Conservation (phyloP, 2,888 invertebrate genomes). For the Byasa hedistus region DNA sequence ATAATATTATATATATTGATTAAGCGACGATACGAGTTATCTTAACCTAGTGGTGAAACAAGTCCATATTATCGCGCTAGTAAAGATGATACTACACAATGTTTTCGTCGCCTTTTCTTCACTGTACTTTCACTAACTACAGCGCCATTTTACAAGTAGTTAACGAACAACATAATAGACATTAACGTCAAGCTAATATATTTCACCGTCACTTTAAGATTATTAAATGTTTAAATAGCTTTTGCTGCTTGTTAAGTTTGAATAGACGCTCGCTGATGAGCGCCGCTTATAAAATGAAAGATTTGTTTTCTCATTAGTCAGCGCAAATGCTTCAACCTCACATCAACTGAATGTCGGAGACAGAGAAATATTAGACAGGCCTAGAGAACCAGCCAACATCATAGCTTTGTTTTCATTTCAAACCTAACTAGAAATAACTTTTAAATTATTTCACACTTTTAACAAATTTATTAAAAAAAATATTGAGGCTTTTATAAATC, state of each 20-base stretch:
- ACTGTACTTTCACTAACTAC: not conserved
- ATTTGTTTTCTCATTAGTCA: slow-evolving; percentile 30
- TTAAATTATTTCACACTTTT: too few species aligned
- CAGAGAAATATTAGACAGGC: slow-evolving; percentile 30
- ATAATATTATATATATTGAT: too few species aligned
- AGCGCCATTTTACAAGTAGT: not conserved
- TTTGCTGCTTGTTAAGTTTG: slow-evolving; percentile 18
- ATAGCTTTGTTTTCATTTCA: slow-evolving; percentile 17
- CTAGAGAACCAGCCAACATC: slow-evolving; percentile 11
- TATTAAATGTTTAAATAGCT: slow-evolving; percentile 17
- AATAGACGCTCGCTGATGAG: slow-evolving; percentile 26
- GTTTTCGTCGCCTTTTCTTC: too few species aligned
- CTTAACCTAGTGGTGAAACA: too few species aligned
- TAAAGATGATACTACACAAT: too few species aligned
- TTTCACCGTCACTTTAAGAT: slow-evolving; percentile 17
- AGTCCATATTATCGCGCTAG: too few species aligned
- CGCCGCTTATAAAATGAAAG: slow-evolving; percentile 28
- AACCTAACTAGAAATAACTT: not conserved
- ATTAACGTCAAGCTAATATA: slow-evolving; percentile 2
- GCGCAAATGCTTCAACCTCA: slow-evolving; percentile 29
- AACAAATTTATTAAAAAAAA: too few species aligned
- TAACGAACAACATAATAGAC: not conserved
- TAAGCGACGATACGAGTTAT: too few species aligned
- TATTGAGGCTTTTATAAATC: too few species aligned
- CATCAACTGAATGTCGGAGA: slow-evolving; percentile 29